These are phyloP conservation scores for Halcyon senegalensis DNA, from an alignment of 2,113 vertebrate species.

Conservation along the genomic window DNA sequence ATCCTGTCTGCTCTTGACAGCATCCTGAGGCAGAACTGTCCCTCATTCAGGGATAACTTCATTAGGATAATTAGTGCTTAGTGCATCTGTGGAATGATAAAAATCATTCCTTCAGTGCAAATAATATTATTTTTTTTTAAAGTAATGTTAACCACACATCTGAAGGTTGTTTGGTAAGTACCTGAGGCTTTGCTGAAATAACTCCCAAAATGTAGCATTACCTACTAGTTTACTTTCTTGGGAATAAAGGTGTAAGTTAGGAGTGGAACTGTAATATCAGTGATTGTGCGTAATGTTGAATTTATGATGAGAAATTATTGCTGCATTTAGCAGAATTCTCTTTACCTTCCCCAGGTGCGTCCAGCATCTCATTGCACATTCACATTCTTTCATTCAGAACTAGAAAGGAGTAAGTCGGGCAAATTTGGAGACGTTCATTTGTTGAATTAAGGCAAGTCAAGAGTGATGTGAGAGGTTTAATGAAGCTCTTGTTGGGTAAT, in stretches of 20 bases:
- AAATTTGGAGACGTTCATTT: background rate
- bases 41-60: background rate
- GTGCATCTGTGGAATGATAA: background rate
- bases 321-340: background rate
- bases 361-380: background rate
- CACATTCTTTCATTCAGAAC: background rate
- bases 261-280: background rate
- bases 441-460: background rate
- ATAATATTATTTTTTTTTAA: background rate
- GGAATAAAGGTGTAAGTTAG: background rate
- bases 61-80: background rate
- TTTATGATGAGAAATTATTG: background rate
- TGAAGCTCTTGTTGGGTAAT: background rate
- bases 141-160: background rate
- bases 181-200: background rate
- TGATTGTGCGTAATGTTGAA: background rate
- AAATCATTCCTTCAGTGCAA: background rate
- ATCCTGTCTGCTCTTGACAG: fast-evolving
- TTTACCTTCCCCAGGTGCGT: background rate
- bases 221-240: background rate
- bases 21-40: background rate
- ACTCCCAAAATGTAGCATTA: background rate
- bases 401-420: background rate
- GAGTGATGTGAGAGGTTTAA: background rate
- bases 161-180: background rate